Evolutionary conservation across 2,888 invertebrate genomes (phyloP), one percentile per base, ranked within the genome.

Genomic region (Mycalesis mineus): DNA sequence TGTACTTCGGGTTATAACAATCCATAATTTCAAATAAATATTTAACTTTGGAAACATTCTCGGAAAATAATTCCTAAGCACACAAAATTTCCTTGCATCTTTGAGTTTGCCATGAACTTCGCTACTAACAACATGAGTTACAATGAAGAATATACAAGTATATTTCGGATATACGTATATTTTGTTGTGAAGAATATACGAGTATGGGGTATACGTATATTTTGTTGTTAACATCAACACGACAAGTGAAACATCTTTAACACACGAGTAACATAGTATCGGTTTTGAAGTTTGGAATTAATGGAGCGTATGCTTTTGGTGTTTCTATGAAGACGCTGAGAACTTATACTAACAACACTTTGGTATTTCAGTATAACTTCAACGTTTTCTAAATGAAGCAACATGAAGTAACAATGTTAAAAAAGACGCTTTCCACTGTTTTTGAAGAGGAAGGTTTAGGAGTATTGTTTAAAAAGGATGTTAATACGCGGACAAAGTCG

Each of bases 251-350:
- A 51, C 14, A 52, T 36, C 29, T 48, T 15, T 14, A 52, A 15
- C 15, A 33, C 15, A 41, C 15, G 14, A 14, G 42, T 33, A 11
- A n/a, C n/a, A n/a, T n/a, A 33, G 48, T 37, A 55, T 51, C 57
- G 58, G 58, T 55, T 63, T 55, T 57, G 57, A 66, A 67, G 64
- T 69, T 68, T 58, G 48, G 45, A 65, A 62, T 64, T 66, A 68
- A 69, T 66, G 67, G 64, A 67, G 62, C 61, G 56, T 62, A 52
- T 51, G 56, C 60, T 58, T 61, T 60, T 57, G 49, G 49, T 44
- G 62, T 63, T 64, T 62, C 62, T 61, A 61, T 60, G 62, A 71
- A 65, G 64, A 68, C 66, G 70, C 72, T 72, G n/a, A 29, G n/a
- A 29, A 36, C 11, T 36, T 36, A 36, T 11, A 36, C 1, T 36